Evolutionary conservation across 1,140 invertebrate genomes (phyloP).

Genomic region (Cecropterus lyciades): DNA sequence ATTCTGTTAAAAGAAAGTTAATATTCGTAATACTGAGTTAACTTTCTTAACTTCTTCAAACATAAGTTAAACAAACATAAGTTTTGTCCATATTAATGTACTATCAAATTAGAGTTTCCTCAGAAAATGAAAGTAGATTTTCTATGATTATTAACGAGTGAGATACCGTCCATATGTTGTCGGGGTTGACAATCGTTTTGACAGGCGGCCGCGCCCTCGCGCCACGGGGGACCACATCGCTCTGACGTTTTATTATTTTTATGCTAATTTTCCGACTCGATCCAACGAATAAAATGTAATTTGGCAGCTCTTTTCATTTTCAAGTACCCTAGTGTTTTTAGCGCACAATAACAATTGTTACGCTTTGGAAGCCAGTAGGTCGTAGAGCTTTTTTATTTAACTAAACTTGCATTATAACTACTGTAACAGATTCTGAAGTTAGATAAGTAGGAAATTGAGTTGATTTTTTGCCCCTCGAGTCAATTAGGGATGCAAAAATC

Average conservation of each 20-base stretch:
- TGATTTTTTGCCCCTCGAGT: too few species aligned
- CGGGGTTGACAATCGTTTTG: conserved; percentile 62
- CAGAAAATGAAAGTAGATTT: conserved; percentile 32
- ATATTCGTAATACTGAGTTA: too few species aligned
- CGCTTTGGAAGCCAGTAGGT: not conserved
- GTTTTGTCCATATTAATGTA: not conserved
- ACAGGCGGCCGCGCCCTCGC: conserved; percentile 53
- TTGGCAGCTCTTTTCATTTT: conserved; percentile 44
- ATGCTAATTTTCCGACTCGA: conserved; percentile 65
- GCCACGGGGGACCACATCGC: conserved; percentile 56
- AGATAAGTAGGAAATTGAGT: too few species aligned
- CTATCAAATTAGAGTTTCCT: not conserved
- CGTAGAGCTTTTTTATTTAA: not conserved
- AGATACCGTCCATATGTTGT: conserved; percentile 43
- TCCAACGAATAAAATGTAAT: conserved; percentile 62
- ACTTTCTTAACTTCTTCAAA: too few species aligned
- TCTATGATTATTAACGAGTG: conserved; percentile 48
- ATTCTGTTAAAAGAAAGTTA: too few species aligned
- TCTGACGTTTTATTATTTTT: conserved; percentile 78
- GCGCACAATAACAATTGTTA: conserved; percentile 5
- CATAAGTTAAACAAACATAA: not conserved
- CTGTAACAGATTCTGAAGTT: not conserved
- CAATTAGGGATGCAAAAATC: too few species aligned
- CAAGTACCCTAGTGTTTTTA: conserved; percentile 8
- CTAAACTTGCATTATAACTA: not conserved